Base-by-base conservation (phyloP, 1,140 invertebrate genomes). In the Limonius californicus region DNA sequence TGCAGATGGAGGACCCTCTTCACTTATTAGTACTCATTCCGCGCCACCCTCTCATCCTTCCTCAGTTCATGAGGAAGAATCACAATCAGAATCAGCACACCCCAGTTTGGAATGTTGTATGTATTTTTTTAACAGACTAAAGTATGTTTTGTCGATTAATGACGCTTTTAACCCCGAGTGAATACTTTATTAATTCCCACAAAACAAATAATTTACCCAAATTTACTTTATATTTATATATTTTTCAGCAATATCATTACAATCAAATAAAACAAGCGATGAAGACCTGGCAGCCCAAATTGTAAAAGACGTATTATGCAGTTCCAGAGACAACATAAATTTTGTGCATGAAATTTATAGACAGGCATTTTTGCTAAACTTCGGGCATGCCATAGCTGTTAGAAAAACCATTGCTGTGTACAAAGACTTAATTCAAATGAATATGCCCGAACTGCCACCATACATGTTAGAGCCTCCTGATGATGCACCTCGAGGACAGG, bases 381-480 rank as follows among this genome's bases (percentile, higher is more conserved):
- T 96, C 73, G 86, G 85, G 21, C 91, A 96, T 74, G 89, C 92
- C 4, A 86, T 87, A 59, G 91, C 94, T 1, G 92, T 95, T 61
- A 81, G 92, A 35, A 89, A 90, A 72, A 93, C 95, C 35, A 94
- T 98, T 66, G 85, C 88, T 56, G 89, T 96, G n/a, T 98, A 97
- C 73, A 94, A 95, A 76, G 94, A 98, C 75, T 96, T 95, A 91
- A 96, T 97, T 75, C 91, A 94, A 79, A 87, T 81, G 88, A 92
- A 84, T 72, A 79, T 87, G 47, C 79, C 85, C 71, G 89, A 92
- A 72, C 81, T 91, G 62, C 93, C 93, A 0, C 86, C 89, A 0
- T 97, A 96, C 74, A 86, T 95, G 78, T 77, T 94, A 68, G 94
- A 97, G 78, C 89, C 90, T 4, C 74, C 85, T 20, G 87, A 88